Base-by-base conservation (phyloP, 1,140 invertebrate genomes). In the Heliconius nattereri region DNA sequence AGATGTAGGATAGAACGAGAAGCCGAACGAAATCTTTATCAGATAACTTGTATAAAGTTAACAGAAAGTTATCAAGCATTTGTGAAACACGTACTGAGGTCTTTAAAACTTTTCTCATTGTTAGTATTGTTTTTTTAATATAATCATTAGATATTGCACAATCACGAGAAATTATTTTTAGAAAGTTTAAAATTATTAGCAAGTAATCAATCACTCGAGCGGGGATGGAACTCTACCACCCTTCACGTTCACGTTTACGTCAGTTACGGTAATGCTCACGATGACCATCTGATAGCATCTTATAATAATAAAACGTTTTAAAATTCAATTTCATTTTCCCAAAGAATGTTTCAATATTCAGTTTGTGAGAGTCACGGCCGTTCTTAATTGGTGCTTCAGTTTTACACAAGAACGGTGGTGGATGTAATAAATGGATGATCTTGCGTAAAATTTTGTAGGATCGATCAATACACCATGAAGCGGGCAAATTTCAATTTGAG, bases 271-370 rank as follows among this genome's bases (percentile, higher is more conserved):
- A 45, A 0, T 9, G 3, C 11, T 45, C 40, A 45, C 5, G 23
- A 66, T 66, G 60, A 29, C 60, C 60, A 11, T 29, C 60, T 23
- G 1, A 26, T 66, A 11, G 29, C 8, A n/a, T 23, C 60, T 66
- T 66, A 66, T 66, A 66, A 26, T 66, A 11, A 16, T 66, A 66
- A 66, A 66, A 13, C 60, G 9, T 66, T 66, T 66, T 66, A 66
- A 66, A 66, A 66, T 66, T 66, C 29, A 66, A 66, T 66, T 66
- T 66, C 3, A 66, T 66, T 66, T 66, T 16, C 26, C 60, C 60
- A 66, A 66, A 66, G 60, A 66, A 66, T 66, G 60, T 66, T 66
- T 26, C 60, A 66, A 66, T 66, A 66, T 66, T 66, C 23, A 66
- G 26, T 29, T 26, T 66, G 13, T 13, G 2, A 16, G 23, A 29